Evolutionary conservation across 2,888 invertebrate genomes (phyloP), one percentile per base, ranked within the genome.

Genomic region (Zygaena filipendulae): DNA sequence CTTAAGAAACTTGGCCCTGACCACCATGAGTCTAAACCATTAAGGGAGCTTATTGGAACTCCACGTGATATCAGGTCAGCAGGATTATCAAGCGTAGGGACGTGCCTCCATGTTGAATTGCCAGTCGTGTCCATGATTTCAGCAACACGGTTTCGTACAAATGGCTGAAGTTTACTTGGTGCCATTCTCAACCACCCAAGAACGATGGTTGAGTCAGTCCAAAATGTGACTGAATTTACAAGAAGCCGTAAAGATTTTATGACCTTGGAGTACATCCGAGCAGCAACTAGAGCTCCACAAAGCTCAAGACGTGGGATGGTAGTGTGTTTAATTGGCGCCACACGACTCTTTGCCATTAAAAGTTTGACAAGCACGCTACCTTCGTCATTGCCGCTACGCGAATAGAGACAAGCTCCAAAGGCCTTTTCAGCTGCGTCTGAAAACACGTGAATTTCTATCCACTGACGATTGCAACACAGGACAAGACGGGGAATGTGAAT

Each of bases 341-440:
- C 29, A 24, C 24, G 29, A 11, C 25, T 29, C 16, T 29, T 29
- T 16, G 25, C 25, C 1, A 37, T 6, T 8, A 51, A 11, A 11
- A 51, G 28, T 0, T 33, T 22, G 4, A 43, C 38, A n/a, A 19
- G 8, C 1, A 24, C 23, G 2, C 37, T 14, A 25, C 33, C 39
- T 1, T 28, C 2, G 4, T 33, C 11, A 26, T 39, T 24, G 3
- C 25, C 10, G 25, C 34, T 43, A 4, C 45, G 25, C n/a, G 44
- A 19, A 20, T 48, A 50, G 3, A 40, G 8, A 25, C 42, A 46
- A 0, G 38, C 27, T 0, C 45, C 45, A n/a, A 47, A 49, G 1
- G 47, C 47, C 2, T 7, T 8, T 22, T 48, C 38, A 1, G 44
- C 45, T 1, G 47, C 40, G 11, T 49, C 49, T 8, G 40, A 27